A percentile compares a stretch with the other conserved stretches of the same genome.
These are phyloP conservation scores for Tetragnatha versicolor DNA, from an alignment of 1,140 invertebrate genomes.

Conservation along the genomic window DNA sequence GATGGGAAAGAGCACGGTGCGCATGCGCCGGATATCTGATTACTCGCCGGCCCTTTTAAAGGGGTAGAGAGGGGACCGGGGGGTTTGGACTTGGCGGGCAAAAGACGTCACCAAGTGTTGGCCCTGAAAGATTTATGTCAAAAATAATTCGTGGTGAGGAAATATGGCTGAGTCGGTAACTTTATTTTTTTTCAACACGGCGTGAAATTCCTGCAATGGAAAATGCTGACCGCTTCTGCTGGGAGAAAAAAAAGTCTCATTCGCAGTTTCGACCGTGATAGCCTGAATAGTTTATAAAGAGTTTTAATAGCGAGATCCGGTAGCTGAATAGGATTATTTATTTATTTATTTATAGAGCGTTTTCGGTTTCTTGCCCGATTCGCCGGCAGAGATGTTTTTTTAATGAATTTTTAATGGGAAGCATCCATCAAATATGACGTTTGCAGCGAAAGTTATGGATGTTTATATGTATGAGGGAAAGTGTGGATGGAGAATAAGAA, in stretches of 20 bases:
- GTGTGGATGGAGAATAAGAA: too few species aligned
- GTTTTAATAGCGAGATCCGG: background rate
- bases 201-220: conserved; percentile 1
- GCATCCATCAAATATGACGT: conserved; percentile 26
- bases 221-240: conserved; percentile 12
- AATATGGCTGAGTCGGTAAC: conserved; percentile 9
- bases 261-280: too few species aligned
- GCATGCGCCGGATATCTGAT: conserved; percentile 31
- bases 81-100: background rate
- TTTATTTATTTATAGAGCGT: too few species aligned
- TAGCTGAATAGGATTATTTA: too few species aligned
- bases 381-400: background rate
- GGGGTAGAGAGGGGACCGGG: background rate
- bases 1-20: background rate
- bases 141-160: conserved; percentile 18
- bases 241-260: background rate
- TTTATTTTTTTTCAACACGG: conserved; percentile 2
- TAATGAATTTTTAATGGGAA: conserved; percentile 33
- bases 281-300: background rate
- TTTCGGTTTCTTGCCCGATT: too few species aligned
- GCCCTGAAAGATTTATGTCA: conserved; percentile 22
- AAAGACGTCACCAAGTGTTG: conserved; percentile 16
- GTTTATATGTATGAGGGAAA: too few species aligned
- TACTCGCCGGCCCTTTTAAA: conserved; percentile 16
- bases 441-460: too few species aligned